Evolutionary conservation across 53 echinoderm and acorn worm genomes (phyloP), one percentile per base, ranked within the genome.

Genomic region (Glandiceps talaboti): DNA sequence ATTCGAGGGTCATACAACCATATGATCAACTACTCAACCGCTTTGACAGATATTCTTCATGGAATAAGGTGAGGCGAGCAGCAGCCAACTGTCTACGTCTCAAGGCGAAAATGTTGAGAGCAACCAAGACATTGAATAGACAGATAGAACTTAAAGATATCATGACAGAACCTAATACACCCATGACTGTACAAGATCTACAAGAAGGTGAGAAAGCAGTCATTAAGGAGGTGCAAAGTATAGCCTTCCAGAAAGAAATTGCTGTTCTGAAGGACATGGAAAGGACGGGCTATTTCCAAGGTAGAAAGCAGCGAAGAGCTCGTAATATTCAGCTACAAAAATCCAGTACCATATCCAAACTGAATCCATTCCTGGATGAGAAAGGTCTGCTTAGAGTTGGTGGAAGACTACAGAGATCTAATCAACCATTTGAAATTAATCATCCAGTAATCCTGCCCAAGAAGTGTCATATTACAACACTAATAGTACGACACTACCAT

Each of bases 291-390:
- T 76, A 75, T 73, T 30, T 74, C 0, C 30, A 32, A 20, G 28
- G 31, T 75, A 73, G 73, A 30, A 31, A 31, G 14, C 32, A 31
- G n/a, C 20, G 32, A n/a, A 75, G 72, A 32, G 73, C 28, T 1
- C 27, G 72, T 29, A 45, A 1, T 30, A 33, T 33, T 45, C 74
- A 33, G 79, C 80, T 1, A 25, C 27, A 75, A 25, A 28, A 20
- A 14, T 76, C 81, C 1, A 85, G 86, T 76, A 33, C 32, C 29
- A 33, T 80, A 0, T 85, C 30, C 78, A 25, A 73, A 26, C 76
- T 83, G 20, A 83, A 87, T 45, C 87, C 87, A 0, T 87, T 87
- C 27, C 64, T 85, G 10, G 86, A 85, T 31, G 76, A 1, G 0
- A 79, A 85, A 26, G 74, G 79, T 20, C 29, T 84, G 0, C 27